Conservation (phyloP, 1,140 invertebrate genomes). For the Tetramorium simillimum region DNA sequence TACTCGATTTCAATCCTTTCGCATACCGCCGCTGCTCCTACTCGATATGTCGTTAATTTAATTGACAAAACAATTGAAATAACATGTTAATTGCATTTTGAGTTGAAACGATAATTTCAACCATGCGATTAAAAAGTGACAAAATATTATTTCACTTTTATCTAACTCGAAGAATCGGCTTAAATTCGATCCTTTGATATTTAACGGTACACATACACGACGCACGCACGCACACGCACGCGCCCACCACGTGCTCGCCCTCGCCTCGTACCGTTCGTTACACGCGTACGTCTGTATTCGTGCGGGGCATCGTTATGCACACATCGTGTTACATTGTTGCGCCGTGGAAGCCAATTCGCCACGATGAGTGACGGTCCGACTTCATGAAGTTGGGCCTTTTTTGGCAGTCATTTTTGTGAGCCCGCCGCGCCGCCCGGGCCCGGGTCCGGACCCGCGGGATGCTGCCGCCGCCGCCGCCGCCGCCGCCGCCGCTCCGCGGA, state of each 20-base stretch:
- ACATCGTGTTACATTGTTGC: slow-evolving; percentile 66
- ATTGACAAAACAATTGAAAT: no score
- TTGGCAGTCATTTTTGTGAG: slow-evolving; percentile 63
- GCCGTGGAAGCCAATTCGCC: slow-evolving; percentile 45
- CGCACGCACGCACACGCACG: slow-evolving; percentile 25
- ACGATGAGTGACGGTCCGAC: slow-evolving; percentile 68
- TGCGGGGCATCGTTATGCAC: slow-evolving; percentile 60
- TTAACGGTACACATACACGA: not conserved
- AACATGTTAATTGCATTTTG: no score
- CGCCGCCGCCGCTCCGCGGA: not conserved
- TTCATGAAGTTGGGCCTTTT: slow-evolving; percentile 61
- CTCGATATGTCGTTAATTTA: no score
- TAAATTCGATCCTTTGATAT: no score
- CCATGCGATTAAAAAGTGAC: no score
- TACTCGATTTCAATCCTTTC: no score
- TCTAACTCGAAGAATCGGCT: no score
- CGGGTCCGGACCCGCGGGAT: not conserved
- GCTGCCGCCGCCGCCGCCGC: not conserved
- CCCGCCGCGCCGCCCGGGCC: not conserved
- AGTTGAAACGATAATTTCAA: no score
- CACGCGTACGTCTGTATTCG: slow-evolving; percentile 6
- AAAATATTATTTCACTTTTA: no score
- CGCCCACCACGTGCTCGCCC: slow-evolving; percentile 35
- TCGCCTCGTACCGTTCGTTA: not conserved
- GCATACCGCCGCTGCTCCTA: no score